A percentile compares a stretch with the other conserved stretches of the same genome.
phyloP scores from a whole-genome alignment of 2,113 vertebrate species.

The Numida meleagris region DNA sequence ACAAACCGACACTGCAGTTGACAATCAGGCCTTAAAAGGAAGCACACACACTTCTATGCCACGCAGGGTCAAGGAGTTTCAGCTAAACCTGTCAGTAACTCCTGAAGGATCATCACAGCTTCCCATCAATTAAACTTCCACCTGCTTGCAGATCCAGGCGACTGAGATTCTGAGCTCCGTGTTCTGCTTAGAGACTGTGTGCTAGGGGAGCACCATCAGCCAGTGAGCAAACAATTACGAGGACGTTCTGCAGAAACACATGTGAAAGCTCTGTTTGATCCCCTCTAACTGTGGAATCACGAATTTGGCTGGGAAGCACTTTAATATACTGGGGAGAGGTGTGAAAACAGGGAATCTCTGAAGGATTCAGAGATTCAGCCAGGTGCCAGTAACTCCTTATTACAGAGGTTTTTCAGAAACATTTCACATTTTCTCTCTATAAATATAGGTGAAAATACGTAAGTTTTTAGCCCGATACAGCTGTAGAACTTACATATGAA shows the following conservation, averaged over 20 bases:
- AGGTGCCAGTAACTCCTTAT: conserved; percentile 22
- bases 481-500: not conserved
- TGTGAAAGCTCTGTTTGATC: conserved; percentile 25
- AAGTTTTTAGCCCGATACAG: not conserved
- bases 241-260: not conserved
- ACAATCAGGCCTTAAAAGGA: conserved; percentile 18
- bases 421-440: not conserved
- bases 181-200: not conserved
- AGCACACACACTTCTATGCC: not conserved
- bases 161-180: accelerated
- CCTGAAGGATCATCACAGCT: not conserved
- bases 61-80: not conserved
- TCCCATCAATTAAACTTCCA: not conserved
- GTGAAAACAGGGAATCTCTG: conserved; percentile 35
- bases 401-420: not conserved
- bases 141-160: not conserved
- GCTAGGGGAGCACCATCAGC: not conserved
- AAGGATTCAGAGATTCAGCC: conserved; percentile 36
- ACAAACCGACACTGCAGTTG: not conserved
- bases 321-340: not conserved
- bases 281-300: not conserved
- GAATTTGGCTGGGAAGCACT: conserved; percentile 2
- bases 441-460: not conserved
- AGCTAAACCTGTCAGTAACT: not conserved
- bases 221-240: not conserved